Evolutionary conservation across 2,888 invertebrate species (phyloP), one percentile per base, ranked within the genome.

Genomic region (Lasioglossum figueresi): DNA sequence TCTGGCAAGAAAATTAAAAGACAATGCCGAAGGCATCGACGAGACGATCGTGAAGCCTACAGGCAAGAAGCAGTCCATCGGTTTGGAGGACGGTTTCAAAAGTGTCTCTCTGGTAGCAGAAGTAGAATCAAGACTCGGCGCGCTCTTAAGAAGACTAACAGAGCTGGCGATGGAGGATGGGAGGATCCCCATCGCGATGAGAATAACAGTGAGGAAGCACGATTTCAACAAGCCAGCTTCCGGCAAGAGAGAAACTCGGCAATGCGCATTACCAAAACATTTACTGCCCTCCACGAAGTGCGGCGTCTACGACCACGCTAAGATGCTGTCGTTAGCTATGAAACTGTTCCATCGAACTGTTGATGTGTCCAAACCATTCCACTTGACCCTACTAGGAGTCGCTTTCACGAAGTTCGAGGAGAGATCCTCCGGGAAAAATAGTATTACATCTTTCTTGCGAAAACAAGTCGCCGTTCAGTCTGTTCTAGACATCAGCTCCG

Each of bases 391-490:
- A 79, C 95, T 98, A 83, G 98, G 98, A n/a, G 95, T 98, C 92
- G 97, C 97, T 34, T 98, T 98, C 94, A 97, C 97, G 1, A 98
- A 98, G 94, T 98, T 98, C 93, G 97, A 97, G 91, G 97, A 97
- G 90, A 96, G 96, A 83, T 96, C 96, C 93, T 96, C 96, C 4
- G 97, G 97, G 2, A 96, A 96, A 88, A 96, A 97, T 91, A 97
- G 97, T 23, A 97, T 98, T 90, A 97, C 97, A 10, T 97, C 97
- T 84, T 98, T 97, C 93, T 95, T 98, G 76, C 96, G 97, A 94
- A 97, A 97, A 94, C 97, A 97, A 93, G 96, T 98, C 82, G 97
- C 97, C 92, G 98, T 98, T 76, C 97, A 98, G 94, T 97, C 97
- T 8, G 96, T 97, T 19, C 85, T 94, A 80, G 94, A 94, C 52